These are phyloP conservation scores for Mycogona germanica DNA, from an alignment of 2,888 invertebrate species.

Conservation along the genomic window DNA sequence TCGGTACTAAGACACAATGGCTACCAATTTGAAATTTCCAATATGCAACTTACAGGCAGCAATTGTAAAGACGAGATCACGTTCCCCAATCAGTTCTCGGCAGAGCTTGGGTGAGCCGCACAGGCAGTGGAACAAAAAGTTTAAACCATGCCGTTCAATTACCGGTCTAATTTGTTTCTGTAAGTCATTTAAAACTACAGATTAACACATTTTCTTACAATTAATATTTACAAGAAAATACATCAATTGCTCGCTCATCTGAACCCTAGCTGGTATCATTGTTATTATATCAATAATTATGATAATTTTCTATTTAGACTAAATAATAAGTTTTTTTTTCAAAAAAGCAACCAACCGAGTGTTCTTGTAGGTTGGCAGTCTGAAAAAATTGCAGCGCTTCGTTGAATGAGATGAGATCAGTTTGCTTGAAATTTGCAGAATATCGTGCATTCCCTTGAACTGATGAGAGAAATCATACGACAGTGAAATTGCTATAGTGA, in stretches of 20 bases:
- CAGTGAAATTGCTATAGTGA: too few relatives aligned
- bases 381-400: constrained; percentile 23
- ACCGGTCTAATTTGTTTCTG: constrained; percentile 23
- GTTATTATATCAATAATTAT: background rate
- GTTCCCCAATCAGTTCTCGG: constrained; percentile 31
- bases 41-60: constrained; percentile 36
- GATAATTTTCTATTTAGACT: too few relatives aligned
- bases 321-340: too few relatives aligned
- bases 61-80: constrained; percentile 37
- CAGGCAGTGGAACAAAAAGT: constrained; percentile 27
- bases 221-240: too few relatives aligned
- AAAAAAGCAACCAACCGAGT: constrained; percentile 20
- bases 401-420: constrained; percentile 15
- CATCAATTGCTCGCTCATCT: background rate
- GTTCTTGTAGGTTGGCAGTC: constrained; percentile 21
- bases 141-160: constrained; percentile 20
- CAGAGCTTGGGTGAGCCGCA: constrained; percentile 37
- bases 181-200: too few relatives aligned
- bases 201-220: too few relatives aligned
- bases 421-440: background rate
- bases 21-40: too few relatives aligned
- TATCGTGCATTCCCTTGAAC: background rate
- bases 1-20: background rate
- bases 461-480: background rate
- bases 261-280: background rate